Evolutionary conservation across 2,888 invertebrate species (phyloP), one percentile per base, ranked within the genome.

Genomic region (Lasioglossum calceatum): DNA sequence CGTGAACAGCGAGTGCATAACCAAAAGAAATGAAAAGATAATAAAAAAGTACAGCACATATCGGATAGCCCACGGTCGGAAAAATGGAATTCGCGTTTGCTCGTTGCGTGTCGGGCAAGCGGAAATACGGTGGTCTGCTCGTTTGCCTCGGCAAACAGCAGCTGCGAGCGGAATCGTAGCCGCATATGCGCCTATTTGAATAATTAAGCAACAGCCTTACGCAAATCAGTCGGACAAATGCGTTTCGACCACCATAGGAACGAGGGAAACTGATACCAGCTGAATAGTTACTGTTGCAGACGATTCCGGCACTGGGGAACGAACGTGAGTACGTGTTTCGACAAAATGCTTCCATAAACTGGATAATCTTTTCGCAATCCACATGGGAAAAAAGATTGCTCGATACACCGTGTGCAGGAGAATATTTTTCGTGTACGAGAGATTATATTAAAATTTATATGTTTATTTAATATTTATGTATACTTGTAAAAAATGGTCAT

Each of bases 181-280:
- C 86, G 82, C 80, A 77, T 81, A 78, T 86, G 83, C 77, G 85
- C 85, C 87, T 88, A 92, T 93, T 92, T 92, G 88, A 92, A 93
- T 93, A 92, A 92, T 93, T 92, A 90, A 89, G 79, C 85, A 87
- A 84, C 44, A 82, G 71, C 71, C 54, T 70, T 74, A 78, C 81
- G 84, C 80, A 81, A 74, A 84, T 89, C 72, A 76, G 77, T 77
- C 70, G 71, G 61, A 76, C 79, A 32, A 89, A 81, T 61, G 79
- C 71, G 71, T 64, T 72, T 47, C 32, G 58, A 64, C 72, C 72
- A 73, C 72, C 58, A 42, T 36, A 44, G 78, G 73, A 85, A 85
- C 82, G 77, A 83, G 88, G 79, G 77, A 87, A 39, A 81, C 75
- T 82, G 79, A 81, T 79, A 84, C 73, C 39, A 23, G n/a, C 4